These are phyloP conservation scores for Cosmia trapezina DNA, from an alignment of 2,888 invertebrate species.

Conservation along the genomic window DNA sequence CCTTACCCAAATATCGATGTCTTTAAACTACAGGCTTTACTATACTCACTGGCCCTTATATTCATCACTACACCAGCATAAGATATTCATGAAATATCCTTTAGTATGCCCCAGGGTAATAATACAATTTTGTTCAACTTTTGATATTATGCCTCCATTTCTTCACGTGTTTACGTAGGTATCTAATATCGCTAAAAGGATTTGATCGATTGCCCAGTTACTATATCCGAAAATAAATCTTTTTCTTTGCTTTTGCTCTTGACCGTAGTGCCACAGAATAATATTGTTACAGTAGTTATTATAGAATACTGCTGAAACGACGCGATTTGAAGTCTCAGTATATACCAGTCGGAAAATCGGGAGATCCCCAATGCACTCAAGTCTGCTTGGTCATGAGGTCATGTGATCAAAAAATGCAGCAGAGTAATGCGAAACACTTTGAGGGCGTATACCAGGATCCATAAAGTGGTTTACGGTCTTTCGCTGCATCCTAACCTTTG, in stretches of 20 bases:
- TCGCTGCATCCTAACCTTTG: too few species aligned
- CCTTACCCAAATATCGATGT: background rate
- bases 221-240: constrained; percentile 23
- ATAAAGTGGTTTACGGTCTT: too few species aligned
- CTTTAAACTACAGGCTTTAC: constrained; percentile 14
- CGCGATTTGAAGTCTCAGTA: too few species aligned
- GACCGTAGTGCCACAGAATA: background rate
- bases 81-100: constrained; percentile 32
- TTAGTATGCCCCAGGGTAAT: constrained; percentile 29
- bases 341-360: too few species aligned
- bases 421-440: too few species aligned
- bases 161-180: constrained; percentile 41
- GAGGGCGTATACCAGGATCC: too few species aligned
- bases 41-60: constrained; percentile 2
- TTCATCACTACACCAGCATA: background rate
- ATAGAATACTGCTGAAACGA: too few species aligned
- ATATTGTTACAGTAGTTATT: too few species aligned
- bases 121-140: constrained; percentile 35
- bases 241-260: constrained; percentile 11
- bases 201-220: constrained; percentile 41
- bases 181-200: constrained; percentile 48
- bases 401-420: too few species aligned
- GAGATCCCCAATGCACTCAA: too few species aligned
- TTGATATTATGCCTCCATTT: constrained; percentile 30
- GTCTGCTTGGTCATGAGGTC: too few species aligned